phyloP scores from a whole-genome alignment of 2,888 invertebrate genomes.

The Eulithis prunata region DNA sequence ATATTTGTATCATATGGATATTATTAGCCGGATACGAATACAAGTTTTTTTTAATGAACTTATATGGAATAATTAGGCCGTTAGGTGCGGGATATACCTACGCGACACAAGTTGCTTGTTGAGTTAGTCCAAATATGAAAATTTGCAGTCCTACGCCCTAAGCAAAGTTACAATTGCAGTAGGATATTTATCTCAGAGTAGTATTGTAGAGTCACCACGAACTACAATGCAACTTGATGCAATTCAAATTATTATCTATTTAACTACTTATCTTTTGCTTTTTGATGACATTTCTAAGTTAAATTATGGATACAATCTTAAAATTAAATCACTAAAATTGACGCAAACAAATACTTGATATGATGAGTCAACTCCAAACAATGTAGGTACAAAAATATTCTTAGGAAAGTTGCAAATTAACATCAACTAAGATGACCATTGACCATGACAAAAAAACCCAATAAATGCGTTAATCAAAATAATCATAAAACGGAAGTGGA shows the following conservation, averaged over 20 bases:
- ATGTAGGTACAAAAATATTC: neutral
- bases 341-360: neutral
- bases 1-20: conserved; percentile 54
- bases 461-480: conserved; percentile 21
- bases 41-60: conserved; percentile 55
- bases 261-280: neutral
- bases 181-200: no score
- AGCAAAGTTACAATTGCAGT: no score
- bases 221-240: conserved; percentile 16
- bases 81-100: conserved; percentile 28
- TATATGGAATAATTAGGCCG: conserved; percentile 50
- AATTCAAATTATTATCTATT: conserved; percentile 4
- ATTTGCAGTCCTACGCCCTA: no score
- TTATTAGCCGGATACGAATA: conserved; percentile 51
- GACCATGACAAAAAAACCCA: conserved; percentile 9
- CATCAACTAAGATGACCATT: conserved; percentile 12
- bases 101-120: no score
- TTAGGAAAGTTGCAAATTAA: conserved; percentile 14
- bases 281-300: neutral
- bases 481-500: conserved; percentile 24
- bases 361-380: conserved; percentile 7
- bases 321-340: neutral
- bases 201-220: conserved; percentile 11
- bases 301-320: neutral
- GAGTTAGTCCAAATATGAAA: no score